These are phyloP conservation scores for Colinus virginianus DNA, from an alignment of 2,113 vertebrate species.

Conservation along the genomic window DNA sequence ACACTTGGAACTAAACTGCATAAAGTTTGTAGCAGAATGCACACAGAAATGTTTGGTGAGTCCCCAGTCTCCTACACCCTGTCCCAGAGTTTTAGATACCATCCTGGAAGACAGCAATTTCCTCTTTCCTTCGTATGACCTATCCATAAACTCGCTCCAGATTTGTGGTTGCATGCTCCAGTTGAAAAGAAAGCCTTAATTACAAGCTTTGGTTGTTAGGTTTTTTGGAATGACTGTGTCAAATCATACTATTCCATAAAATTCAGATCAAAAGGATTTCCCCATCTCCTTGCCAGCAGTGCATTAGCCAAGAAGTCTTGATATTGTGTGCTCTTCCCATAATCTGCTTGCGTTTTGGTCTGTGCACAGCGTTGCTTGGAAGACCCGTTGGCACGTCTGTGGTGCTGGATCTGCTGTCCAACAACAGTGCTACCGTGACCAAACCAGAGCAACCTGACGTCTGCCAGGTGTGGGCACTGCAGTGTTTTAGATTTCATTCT, in stretches of 20 bases:
- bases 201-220: not conserved
- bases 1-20: not conserved
- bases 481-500: not conserved
- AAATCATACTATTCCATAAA: not conserved
- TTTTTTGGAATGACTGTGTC: not conserved
- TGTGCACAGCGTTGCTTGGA: not conserved
- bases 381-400: not conserved
- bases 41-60: conserved; percentile 14
- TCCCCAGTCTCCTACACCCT: not conserved
- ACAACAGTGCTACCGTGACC: not conserved
- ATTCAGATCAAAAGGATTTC: not conserved
- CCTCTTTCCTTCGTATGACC: not conserved
- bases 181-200: not conserved
- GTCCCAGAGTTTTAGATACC: not conserved
- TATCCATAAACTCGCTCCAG: not conserved
- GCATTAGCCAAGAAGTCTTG: not conserved
- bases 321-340: not conserved
- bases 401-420: not conserved
- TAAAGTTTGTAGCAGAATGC: conserved; percentile 37
- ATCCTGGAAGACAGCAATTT: not conserved
- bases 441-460: not conserved
- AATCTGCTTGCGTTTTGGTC: not conserved
- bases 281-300: not conserved
- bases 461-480: not conserved
- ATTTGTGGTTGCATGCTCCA: not conserved